These are phyloP conservation scores for Sinelater perroti DNA, from an alignment of 2,888 invertebrate genomes.

Conservation along the genomic window DNA sequence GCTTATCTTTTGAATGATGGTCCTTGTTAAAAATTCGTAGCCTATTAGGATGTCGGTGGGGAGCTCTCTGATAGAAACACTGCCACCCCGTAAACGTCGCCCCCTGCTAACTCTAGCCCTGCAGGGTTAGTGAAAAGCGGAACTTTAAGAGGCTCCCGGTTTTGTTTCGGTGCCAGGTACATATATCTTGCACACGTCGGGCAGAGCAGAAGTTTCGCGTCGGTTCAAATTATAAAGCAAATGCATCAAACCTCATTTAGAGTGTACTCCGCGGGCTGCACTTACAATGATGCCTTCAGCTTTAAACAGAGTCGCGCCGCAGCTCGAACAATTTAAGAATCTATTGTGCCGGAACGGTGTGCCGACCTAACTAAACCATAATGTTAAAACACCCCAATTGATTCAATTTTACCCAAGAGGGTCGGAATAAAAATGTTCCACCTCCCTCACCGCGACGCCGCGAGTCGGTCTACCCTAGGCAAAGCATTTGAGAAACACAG, in stretches of 20 bases:
- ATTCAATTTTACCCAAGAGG: slow-evolving; percentile 58
- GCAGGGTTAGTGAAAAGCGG: slow-evolving; percentile 40
- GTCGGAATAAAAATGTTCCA: slow-evolving; percentile 55
- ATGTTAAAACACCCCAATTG: slow-evolving; percentile 57
- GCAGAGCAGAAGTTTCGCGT: slow-evolving; percentile 3
- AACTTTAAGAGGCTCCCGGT: slow-evolving; percentile 16
- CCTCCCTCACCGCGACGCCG: slow-evolving; percentile 43
- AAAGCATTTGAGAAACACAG: slow-evolving; percentile 58
- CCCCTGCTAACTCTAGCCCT: slow-evolving; percentile 36
- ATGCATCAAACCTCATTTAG: slow-evolving; percentile 50
- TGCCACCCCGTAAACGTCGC: slow-evolving; percentile 36
- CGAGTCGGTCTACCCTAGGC: slow-evolving; percentile 52
- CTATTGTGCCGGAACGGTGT: slow-evolving; percentile 41
- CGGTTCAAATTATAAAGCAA: slow-evolving; percentile 47
- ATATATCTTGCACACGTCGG: slow-evolving; percentile 9
- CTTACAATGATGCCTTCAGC: slow-evolving; percentile 41
- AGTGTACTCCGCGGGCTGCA: slow-evolving; percentile 49
- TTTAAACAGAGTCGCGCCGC: slow-evolving; percentile 39
- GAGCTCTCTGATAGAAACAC: slow-evolving; percentile 43
- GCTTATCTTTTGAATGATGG: slow-evolving; percentile 58
- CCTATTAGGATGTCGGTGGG: slow-evolving; percentile 53
- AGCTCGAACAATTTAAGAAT: slow-evolving; percentile 39
- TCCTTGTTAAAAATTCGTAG: slow-evolving; percentile 57
- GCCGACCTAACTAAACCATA: slow-evolving; percentile 49
- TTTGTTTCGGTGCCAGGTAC: slow-evolving; percentile 22